Evolutionary conservation across 2,888 invertebrate genomes (phyloP).

Genomic region (Plebejus melissa): DNA sequence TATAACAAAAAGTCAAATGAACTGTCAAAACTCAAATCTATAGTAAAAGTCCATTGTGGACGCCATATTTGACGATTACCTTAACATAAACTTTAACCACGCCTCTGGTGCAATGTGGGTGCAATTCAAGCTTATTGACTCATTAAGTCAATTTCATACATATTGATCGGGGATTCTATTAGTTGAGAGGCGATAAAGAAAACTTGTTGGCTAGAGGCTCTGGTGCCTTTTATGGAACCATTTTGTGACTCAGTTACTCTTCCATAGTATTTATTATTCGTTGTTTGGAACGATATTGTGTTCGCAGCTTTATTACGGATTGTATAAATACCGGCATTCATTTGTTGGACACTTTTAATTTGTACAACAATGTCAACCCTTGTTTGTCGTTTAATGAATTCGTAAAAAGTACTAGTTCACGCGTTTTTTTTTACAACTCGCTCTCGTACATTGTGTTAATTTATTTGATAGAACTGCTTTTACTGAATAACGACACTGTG

Average conservation of each 20-base stretch:
- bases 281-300: not conserved
- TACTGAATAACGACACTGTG: not conserved
- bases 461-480: not conserved
- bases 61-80: too few relatives aligned
- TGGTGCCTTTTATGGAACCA: too few relatives aligned
- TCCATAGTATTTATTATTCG: not conserved
- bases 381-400: conserved; percentile 19
- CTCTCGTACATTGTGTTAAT: not conserved
- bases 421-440: not conserved
- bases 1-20: too few relatives aligned
- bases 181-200: too few relatives aligned
- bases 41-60: too few relatives aligned
- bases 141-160: too few relatives aligned
- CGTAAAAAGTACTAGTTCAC: not conserved
- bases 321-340: conserved; percentile 11
- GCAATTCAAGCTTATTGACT: too few relatives aligned
- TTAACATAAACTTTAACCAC: too few relatives aligned
- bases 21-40: too few relatives aligned
- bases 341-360: conserved; percentile 24
- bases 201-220: too few relatives aligned
- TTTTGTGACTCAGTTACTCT: not conserved
- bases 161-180: too few relatives aligned
- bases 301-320: not conserved
- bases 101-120: too few relatives aligned
- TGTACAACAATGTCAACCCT: conserved; percentile 12